phyloP scores from a whole-genome alignment of 2,113 vertebrate genomes.

The Nothoprocta perdicaria region DNA sequence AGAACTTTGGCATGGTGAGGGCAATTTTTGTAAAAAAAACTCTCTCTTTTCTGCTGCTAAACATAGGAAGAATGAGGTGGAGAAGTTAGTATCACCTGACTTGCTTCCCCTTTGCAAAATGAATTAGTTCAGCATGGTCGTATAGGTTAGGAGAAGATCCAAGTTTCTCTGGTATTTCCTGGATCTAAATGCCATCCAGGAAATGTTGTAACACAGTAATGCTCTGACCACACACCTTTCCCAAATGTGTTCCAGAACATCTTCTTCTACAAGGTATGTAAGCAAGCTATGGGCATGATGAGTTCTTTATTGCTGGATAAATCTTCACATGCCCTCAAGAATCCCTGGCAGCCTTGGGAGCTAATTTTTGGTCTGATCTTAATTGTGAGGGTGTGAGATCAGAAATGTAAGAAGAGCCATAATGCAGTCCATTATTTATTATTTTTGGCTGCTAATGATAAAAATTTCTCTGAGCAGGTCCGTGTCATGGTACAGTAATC shows the following conservation, averaged over 20 bases:
- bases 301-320: not conserved
- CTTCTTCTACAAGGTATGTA: not conserved
- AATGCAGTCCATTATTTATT: not conserved
- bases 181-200: not conserved
- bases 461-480: slow-evolving; percentile 9
- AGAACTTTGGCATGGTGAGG: not conserved
- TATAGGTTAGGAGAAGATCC: not conserved
- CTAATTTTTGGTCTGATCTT: not conserved
- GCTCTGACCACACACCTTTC: not conserved
- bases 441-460: not conserved
- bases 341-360: not conserved
- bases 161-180: not conserved
- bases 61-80: not conserved
- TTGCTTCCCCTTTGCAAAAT: not conserved
- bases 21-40: not conserved
- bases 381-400: not conserved
- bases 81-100: not conserved
- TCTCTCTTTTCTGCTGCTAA: not conserved
- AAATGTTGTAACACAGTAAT: not conserved
- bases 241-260: not conserved
- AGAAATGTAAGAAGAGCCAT: not conserved
- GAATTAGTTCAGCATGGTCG: not conserved
- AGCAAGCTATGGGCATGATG: not conserved
- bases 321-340: not conserved
- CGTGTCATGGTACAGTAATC: not conserved